Evolutionary conservation across 2,113 vertebrate species (phyloP).

Genomic region (Labrus mixtus): DNA sequence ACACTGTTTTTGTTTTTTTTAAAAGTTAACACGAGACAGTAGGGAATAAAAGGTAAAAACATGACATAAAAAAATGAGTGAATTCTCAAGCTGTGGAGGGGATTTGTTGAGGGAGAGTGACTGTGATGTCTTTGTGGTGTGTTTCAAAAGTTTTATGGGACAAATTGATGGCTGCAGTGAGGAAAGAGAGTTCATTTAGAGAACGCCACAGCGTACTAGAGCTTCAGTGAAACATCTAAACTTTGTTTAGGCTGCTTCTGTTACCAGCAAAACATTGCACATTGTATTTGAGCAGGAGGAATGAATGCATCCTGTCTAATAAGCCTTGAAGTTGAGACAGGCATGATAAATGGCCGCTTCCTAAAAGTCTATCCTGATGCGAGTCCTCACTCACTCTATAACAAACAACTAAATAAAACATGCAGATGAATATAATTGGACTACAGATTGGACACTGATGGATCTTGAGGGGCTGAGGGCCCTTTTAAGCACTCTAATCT

Average conservation of each 20-base stretch:
- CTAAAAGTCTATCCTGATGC: slow-evolving; percentile 30
- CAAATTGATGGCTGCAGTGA: too few relatives aligned
- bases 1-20: too few relatives aligned
- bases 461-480: slow-evolving; percentile 43
- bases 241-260: background rate
- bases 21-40: background rate
- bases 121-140: too few relatives aligned
- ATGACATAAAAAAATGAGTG: background rate
- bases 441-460: slow-evolving; percentile 42
- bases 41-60: background rate
- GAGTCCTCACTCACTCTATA: slow-evolving; percentile 29
- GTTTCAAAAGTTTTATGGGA: too few relatives aligned
- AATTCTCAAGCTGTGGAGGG: too few relatives aligned
- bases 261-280: background rate
- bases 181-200: too few relatives aligned
- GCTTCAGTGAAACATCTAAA: background rate
- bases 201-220: background rate
- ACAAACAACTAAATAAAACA: slow-evolving; percentile 55
- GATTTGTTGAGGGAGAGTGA: too few relatives aligned
- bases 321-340: slow-evolving; percentile 1
- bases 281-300: background rate
- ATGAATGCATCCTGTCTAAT: slow-evolving; percentile 7
- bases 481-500: slow-evolving; percentile 61
- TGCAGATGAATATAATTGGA: slow-evolving; percentile 55
- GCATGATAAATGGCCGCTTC: slow-evolving; percentile 32